These are phyloP conservation scores for Terrapene triunguis DNA, from an alignment of 2,113 vertebrate genomes.

Conservation along the genomic window DNA sequence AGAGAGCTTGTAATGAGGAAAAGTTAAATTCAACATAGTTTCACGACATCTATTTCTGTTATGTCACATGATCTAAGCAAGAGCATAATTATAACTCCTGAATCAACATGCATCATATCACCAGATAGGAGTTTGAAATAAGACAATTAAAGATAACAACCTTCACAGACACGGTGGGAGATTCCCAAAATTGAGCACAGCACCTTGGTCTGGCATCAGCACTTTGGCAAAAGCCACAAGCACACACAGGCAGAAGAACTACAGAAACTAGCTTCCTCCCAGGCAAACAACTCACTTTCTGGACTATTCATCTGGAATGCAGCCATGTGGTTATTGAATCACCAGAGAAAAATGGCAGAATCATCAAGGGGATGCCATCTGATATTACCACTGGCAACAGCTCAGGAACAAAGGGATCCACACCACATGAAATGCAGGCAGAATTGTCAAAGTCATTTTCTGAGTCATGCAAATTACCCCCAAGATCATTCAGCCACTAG, in stretches of 20 bases:
- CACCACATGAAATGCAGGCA: neutral
- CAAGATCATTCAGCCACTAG: neutral
- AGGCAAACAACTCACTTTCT: neutral
- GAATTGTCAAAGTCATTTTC: neutral
- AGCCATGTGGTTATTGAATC: neutral
- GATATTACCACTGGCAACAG: neutral
- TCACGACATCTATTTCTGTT: constrained; percentile 29
- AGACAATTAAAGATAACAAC: neutral
- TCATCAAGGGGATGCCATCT: accelerated
- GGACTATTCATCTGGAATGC: neutral
- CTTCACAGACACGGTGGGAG: neutral
- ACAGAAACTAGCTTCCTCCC: neutral
- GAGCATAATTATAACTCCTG: constrained; percentile 24
- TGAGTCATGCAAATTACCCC: neutral
- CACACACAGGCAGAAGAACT: neutral
- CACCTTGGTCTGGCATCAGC: neutral
- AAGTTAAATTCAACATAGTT: constrained; percentile 31
- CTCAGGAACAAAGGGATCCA: neutral
- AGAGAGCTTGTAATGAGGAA: neutral
- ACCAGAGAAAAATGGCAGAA: neutral
- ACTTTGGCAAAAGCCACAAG: neutral
- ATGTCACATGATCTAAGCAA: constrained; percentile 26
- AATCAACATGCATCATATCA: constrained; percentile 38
- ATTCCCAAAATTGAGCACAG: neutral
- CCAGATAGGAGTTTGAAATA: constrained; percentile 26